Conservation (phyloP, 2,113 vertebrate genomes). For the Boulengeromyrus knoepffleri region DNA sequence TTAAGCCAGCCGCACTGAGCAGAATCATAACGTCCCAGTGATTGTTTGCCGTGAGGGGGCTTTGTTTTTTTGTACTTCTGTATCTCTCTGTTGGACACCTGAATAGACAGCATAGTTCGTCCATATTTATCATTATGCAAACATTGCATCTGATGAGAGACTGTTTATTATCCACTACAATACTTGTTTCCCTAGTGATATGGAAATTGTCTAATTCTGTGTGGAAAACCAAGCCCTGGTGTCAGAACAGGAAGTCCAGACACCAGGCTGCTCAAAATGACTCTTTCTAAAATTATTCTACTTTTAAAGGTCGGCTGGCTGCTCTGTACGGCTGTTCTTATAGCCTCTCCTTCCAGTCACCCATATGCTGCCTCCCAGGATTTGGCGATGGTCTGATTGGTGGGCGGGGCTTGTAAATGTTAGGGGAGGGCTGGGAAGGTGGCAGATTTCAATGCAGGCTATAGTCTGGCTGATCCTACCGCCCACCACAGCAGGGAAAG, state of each 20-base stretch:
- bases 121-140: background rate
- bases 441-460: conserved; percentile 29
- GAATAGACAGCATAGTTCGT: background rate
- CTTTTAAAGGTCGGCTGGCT: background rate
- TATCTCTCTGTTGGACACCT: background rate
- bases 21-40: background rate
- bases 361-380: conserved; percentile 33
- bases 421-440: conserved; percentile 23
- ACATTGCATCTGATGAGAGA: background rate
- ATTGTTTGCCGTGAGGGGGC: background rate
- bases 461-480: conserved; percentile 27
- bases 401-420: conserved; percentile 33
- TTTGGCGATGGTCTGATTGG: conserved; percentile 25
- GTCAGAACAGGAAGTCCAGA: conserved; percentile 1
- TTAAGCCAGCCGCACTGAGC: background rate
- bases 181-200: background rate
- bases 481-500: background rate
- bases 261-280: conserved; percentile 17
- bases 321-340: conserved; percentile 23
- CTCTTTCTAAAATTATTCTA: background rate
- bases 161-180: background rate
- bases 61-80: background rate
- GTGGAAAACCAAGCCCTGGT: background rate
- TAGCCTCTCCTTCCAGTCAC: conserved; percentile 24
- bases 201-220: background rate